Percentiles rank a stretch among this genome's conserved stretches.
Evolutionary conservation across 2,113 vertebrate genomes (phyloP).

Genomic region (Hyperopisus bebe): DNA sequence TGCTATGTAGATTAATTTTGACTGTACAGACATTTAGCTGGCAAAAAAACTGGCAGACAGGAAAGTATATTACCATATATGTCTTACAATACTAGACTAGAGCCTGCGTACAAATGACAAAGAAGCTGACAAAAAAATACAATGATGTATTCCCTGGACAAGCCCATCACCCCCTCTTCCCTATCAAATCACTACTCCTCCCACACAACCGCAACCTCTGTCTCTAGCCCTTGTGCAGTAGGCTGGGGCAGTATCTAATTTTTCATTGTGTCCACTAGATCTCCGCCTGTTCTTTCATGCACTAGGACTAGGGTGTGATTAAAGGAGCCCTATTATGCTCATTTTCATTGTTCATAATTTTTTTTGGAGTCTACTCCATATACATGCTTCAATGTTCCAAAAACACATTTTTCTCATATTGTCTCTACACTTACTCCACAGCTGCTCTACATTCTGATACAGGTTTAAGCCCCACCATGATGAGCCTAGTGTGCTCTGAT

Average conservation of each 20-base stretch:
- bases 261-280: not conserved
- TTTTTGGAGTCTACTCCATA: not conserved
- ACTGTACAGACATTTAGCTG: not conserved
- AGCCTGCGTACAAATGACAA: not conserved
- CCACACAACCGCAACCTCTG: not conserved
- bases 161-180: not conserved
- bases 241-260: not conserved
- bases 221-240: not conserved
- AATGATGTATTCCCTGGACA: not conserved
- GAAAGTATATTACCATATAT: not conserved
- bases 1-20: not conserved
- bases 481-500: not conserved
- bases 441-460: not conserved
- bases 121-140: not conserved
- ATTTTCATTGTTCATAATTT: not conserved
- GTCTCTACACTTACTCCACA: not conserved
- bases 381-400: not conserved
- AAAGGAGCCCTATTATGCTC: not conserved
- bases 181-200: not conserved
- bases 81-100: not conserved
- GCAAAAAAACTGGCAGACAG: not conserved
- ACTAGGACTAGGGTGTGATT: not conserved
- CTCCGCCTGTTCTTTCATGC: not conserved
- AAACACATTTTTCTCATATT: not conserved
- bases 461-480: not conserved